Base-by-base conservation (phyloP, 2,113 vertebrate species). In the Cyprinodon brontotheroides region DNA sequence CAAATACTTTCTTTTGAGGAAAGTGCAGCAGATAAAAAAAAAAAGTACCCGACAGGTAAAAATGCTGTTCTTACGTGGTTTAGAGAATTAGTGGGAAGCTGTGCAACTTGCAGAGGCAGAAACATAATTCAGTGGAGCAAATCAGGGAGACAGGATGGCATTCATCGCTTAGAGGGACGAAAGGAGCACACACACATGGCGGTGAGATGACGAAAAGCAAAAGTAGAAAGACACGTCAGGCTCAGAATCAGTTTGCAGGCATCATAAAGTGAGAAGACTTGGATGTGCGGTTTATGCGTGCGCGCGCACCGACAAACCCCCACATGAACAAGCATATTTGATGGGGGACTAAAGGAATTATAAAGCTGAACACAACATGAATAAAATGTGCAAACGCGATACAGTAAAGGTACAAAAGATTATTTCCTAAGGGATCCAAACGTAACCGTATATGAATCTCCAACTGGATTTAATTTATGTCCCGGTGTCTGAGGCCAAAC, bases 11-110 rank as follows among this genome's bases (percentile, higher is more conserved):
- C 50, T 57, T 77, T 57, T 41, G 3, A 65, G 60, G 73, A 78
- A 72, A 76, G 69, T 84, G 65, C 62, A 77, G 69, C 43, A 62
- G 47, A 72, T 66, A 70, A 53, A 63, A 81, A 81, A 80, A 83
- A 65, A 83, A 65, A 87, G 80, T 85, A 70, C 76, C 84, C 89
- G 87, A 86, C 89, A 89, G 80, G 83, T 88, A 81, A 89, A 84
- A 89, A 88, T 82, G 86, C 68, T 78, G 84, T 82, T 84, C 81
- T 90, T 83, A 86, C 87, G 80, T 37, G 88, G 85, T 84, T 86
- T 72, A 82, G 77, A 60, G 82, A 83, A 74, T 87, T 41, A 72
- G 77, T 80, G 84, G 87, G 80, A 79, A 79, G 86, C 82, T 72
- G 79, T 38, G 65, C 53, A 22, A 15, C 68, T 22, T 37, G 15